phyloP scores from a whole-genome alignment of 2,888 invertebrate genomes.

The Dicyrtoma fusca region DNA sequence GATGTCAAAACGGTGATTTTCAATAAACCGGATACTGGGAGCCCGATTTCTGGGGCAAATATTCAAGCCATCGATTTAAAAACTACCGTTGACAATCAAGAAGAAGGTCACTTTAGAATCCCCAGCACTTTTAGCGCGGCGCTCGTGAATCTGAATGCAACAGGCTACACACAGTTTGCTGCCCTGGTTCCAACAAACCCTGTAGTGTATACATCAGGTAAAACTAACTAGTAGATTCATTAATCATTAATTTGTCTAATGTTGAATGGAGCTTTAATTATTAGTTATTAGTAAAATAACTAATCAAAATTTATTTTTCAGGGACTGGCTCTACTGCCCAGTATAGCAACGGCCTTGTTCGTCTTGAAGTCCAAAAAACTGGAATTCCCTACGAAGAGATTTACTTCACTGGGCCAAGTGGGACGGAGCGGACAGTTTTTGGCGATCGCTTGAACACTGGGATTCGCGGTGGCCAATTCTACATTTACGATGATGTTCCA shows the following conservation, averaged over 20 bases:
- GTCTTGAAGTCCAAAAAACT: constrained; percentile 29
- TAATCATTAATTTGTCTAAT: not conserved
- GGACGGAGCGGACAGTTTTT: constrained; percentile 30
- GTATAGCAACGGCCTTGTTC: constrained; percentile 35
- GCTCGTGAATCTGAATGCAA: constrained; percentile 36
- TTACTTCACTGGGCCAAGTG: constrained; percentile 34
- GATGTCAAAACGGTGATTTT: constrained; percentile 48
- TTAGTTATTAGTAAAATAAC: too few relatives aligned
- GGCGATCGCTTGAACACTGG: constrained; percentile 36
- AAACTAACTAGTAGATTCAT: not conserved
- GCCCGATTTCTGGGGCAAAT: constrained; percentile 13
- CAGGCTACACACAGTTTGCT: constrained; percentile 38
- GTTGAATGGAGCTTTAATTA: too few relatives aligned
- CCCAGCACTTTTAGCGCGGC: constrained; percentile 41
- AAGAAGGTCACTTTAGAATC: constrained; percentile 38
- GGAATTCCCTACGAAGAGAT: constrained; percentile 42
- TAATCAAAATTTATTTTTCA: not conserved
- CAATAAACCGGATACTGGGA: constrained; percentile 41
- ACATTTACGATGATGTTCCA: constrained; percentile 63
- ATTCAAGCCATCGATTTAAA: constrained; percentile 39
- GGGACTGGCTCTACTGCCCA: not conserved
- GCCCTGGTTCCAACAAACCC: constrained; percentile 31
- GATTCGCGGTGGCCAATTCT: constrained; percentile 57
- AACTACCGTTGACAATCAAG: constrained; percentile 22
- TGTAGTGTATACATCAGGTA: constrained; percentile 24